These are phyloP conservation scores for Spondyliosoma cantharus DNA, from an alignment of 2,797 vertebrate species.

Conservation along the genomic window DNA sequence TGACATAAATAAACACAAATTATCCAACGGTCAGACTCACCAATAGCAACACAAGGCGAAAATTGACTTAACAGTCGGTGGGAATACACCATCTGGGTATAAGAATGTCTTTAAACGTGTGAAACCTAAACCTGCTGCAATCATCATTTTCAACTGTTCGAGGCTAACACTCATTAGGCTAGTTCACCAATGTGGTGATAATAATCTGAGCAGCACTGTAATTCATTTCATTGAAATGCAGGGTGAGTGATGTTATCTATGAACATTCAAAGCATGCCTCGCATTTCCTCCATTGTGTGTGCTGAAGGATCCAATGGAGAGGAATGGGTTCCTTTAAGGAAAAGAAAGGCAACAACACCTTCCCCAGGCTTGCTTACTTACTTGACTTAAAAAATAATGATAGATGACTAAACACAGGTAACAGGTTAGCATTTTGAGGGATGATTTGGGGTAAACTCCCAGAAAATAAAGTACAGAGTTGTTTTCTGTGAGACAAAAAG, in stretches of 20 bases:
- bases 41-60: no score
- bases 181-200: constrained; percentile 40
- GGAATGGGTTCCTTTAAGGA: constrained; percentile 23
- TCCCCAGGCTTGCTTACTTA: constrained; percentile 29
- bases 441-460: constrained; percentile 15
- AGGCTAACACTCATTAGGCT: constrained; percentile 64
- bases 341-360: constrained; percentile 32
- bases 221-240: constrained; percentile 61
- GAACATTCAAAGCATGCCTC: constrained; percentile 65
- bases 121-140: constrained; percentile 4
- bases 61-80: no score
- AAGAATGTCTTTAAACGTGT: background rate
- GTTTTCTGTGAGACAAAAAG: constrained; percentile 9
- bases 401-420: constrained; percentile 38
- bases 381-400: constrained; percentile 21
- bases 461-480: constrained; percentile 43
- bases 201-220: constrained; percentile 17
- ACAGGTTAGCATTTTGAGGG: constrained; percentile 25
- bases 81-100: background rate
- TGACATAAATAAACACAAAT: no score
- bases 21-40: no score
- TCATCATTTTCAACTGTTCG: background rate
- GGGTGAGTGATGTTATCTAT: constrained; percentile 26
- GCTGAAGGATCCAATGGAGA: constrained; percentile 50
- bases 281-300: constrained; percentile 51